Percentiles rank a stretch among this genome's conserved stretches.
phyloP scores from a whole-genome alignment of 1,140 invertebrate genomes.

The Zaprionus africanus region DNA sequence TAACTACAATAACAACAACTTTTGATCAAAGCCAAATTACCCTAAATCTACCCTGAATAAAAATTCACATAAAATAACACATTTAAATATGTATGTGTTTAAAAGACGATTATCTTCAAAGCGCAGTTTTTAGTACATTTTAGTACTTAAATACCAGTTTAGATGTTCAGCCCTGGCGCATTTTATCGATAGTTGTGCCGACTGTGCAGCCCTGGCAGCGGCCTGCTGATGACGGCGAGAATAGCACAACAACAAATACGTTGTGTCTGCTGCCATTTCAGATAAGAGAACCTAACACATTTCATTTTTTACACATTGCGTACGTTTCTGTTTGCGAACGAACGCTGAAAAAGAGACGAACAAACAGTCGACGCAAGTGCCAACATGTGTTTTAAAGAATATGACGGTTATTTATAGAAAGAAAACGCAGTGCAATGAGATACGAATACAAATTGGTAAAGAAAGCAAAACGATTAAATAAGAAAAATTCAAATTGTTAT shows the following conservation, averaged over 20 bases:
- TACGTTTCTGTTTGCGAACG: background rate
- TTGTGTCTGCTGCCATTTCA: slow-evolving; percentile 6
- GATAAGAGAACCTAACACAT: slow-evolving; percentile 26
- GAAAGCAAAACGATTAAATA: slow-evolving; percentile 1
- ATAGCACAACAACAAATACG: slow-evolving; percentile 28
- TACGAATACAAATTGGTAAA: slow-evolving; percentile 73
- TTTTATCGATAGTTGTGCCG: slow-evolving; percentile 34
- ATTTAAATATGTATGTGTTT: background rate
- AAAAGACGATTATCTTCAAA: background rate
- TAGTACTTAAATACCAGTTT: background rate
- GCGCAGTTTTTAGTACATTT: background rate
- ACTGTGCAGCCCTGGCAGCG: slow-evolving; percentile 37
- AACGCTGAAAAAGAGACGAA: slow-evolving; percentile 22
- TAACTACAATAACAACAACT: too few relatives aligned
- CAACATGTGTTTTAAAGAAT: slow-evolving; percentile 54
- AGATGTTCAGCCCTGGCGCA: slow-evolving; percentile 24
- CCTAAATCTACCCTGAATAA: background rate
- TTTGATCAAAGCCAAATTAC: too few relatives aligned
- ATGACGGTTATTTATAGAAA: slow-evolving; percentile 51
- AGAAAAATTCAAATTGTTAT: background rate
- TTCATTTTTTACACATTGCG: slow-evolving; percentile 12
- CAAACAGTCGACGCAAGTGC: slow-evolving; percentile 40
- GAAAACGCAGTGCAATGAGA: slow-evolving; percentile 56
- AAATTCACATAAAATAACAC: background rate
- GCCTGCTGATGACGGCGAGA: slow-evolving; percentile 30